These are phyloP conservation scores for Drosophila rubida DNA, from an alignment of 2,888 invertebrate genomes.

Conservation along the genomic window DNA sequence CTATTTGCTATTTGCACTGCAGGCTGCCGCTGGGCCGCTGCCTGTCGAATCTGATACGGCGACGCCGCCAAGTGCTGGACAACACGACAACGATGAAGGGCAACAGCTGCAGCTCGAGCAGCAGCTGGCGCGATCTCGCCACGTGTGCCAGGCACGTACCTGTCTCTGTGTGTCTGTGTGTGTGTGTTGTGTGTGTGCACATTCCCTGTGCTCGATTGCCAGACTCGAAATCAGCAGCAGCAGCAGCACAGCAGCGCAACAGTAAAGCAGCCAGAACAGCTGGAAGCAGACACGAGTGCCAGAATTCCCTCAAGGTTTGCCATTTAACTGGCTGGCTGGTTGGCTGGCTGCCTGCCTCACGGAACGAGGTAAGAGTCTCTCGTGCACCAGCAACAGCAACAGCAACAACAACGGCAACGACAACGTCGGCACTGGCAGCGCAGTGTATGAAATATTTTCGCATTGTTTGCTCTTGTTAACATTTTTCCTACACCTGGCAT, in stretches of 20 bases:
- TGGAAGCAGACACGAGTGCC: conserved; percentile 35
- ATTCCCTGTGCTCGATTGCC: conserved; percentile 45
- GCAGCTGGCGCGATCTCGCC: conserved; percentile 50
- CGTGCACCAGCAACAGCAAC: background rate
- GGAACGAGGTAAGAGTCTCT: background rate
- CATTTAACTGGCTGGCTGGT: conserved; percentile 67
- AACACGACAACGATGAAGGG: conserved; percentile 31
- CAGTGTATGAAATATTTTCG: conserved; percentile 66
- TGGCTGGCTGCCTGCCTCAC: conserved; percentile 28
- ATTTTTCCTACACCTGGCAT: conserved; percentile 64
- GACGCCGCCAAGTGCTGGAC: conserved; percentile 23
- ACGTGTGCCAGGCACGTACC: conserved; percentile 63
- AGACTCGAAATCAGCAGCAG: conserved; percentile 58
- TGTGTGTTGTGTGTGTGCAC: conserved; percentile 42
- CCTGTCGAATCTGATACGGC: conserved; percentile 52
- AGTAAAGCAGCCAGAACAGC: conserved; percentile 14
- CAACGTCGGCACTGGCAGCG: background rate
- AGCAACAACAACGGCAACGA: too few species aligned
- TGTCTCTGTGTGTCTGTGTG: conserved; percentile 5
- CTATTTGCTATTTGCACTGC: background rate
- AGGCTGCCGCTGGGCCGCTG: conserved; percentile 11
- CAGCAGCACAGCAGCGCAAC: conserved; percentile 32
- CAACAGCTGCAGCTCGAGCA: conserved; percentile 41
- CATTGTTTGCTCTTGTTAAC: conserved; percentile 68
- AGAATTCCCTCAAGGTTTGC: conserved; percentile 58